A percentile compares a stretch with the other conserved stretches of the same genome.
Evolutionary conservation across 30 jellyfish, hydroid and myxozoan genomes (phyloP).

Genomic region (Nemopilema nomurai): DNA sequence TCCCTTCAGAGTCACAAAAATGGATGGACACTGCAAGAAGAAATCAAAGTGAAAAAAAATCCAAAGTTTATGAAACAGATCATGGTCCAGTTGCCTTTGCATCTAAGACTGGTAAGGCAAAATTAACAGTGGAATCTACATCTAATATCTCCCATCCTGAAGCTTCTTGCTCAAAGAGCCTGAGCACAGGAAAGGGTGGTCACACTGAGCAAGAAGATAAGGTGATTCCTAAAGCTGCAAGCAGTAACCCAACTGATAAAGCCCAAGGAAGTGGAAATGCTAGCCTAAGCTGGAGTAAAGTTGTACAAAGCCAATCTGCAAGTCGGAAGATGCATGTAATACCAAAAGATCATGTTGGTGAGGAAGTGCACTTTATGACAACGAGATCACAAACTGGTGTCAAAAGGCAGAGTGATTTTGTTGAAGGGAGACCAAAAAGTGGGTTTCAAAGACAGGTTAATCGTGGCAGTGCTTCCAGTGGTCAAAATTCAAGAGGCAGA

Average conservation of each 20-base stretch:
- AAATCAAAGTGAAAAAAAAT: neutral
- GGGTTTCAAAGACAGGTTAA: neutral
- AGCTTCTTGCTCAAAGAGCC: neutral
- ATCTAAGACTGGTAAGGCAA: neutral
- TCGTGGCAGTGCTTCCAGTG: neutral
- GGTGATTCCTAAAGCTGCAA: neutral
- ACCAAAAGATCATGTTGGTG: too few relatives aligned
- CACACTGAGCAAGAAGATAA: neutral
- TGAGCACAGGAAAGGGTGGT: neutral
- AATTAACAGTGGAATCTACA: neutral
- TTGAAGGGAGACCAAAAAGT: neutral
- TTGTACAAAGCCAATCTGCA: conserved; percentile 13
- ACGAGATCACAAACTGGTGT: neutral
- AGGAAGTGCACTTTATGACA: too few relatives aligned
- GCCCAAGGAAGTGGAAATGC: neutral
- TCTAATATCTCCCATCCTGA: neutral
- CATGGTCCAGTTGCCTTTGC: neutral
- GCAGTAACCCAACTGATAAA: neutral
- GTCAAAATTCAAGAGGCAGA: neutral
- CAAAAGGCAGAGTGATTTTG: neutral
- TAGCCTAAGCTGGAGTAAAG: conserved; percentile 14
- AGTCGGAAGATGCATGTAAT: too few relatives aligned
- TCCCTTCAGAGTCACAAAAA: neutral
- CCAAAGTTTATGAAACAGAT: neutral
- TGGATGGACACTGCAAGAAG: neutral